phyloP scores from a whole-genome alignment of 2,888 invertebrate species.

The Agriopis aurantiaria region DNA sequence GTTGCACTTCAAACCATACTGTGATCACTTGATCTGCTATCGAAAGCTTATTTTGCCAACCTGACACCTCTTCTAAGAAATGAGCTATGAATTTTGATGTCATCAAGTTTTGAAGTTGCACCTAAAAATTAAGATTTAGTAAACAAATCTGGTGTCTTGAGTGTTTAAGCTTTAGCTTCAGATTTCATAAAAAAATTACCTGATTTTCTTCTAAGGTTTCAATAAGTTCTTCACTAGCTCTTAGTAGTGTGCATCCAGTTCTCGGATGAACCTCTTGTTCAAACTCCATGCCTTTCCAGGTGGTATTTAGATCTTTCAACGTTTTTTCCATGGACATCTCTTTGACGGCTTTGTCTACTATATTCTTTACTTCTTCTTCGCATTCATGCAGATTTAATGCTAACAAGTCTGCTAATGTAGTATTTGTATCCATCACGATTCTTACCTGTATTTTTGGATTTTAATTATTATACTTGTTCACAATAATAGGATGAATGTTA shows the following conservation, averaged over 20 bases:
- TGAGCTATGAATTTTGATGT: slow-evolving; percentile 99
- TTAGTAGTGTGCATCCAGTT: slow-evolving; percentile 94
- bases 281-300: slow-evolving; percentile 97
- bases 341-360: slow-evolving; percentile 99
- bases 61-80: slow-evolving; percentile 97
- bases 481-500: background rate
- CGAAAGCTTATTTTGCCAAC: slow-evolving; percentile 97
- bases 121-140: slow-evolving; percentile 77
- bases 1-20: slow-evolving; percentile 97
- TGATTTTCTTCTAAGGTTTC: slow-evolving; percentile 99
- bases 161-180: background rate
- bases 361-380: slow-evolving; percentile 98
- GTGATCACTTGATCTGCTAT: slow-evolving; percentile 97
- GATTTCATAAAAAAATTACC: slow-evolving; percentile 74
- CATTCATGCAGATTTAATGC: slow-evolving; percentile 97
- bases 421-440: slow-evolving; percentile 97
- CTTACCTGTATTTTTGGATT: slow-evolving; percentile 88
- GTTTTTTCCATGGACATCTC: slow-evolving; percentile 99
- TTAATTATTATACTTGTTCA: slow-evolving; percentile 11
- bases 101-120: slow-evolving; percentile 97
- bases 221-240: slow-evolving; percentile 97
- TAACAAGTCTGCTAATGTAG: slow-evolving; percentile 96
- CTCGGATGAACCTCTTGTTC: slow-evolving; percentile 95
- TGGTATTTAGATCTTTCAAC: slow-evolving; percentile 94
- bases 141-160: background rate